A percentile compares a stretch with the other conserved stretches of the same genome.
Evolutionary conservation across 2,797 vertebrate species (phyloP).

Genomic region (Numenius phaeopus): DNA sequence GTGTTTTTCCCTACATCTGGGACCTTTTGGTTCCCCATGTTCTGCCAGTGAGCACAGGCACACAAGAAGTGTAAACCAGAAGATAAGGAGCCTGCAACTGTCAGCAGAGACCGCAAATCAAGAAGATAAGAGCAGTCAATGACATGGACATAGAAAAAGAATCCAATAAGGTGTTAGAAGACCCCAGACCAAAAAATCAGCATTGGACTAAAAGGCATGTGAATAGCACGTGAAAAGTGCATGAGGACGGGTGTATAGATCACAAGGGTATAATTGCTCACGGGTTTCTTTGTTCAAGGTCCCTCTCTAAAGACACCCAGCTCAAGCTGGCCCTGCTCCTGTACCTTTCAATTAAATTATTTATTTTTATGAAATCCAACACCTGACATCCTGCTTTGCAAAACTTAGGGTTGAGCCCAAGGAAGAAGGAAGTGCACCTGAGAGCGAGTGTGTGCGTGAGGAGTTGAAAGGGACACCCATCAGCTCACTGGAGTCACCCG

Average conservation of each 20-base stretch:
- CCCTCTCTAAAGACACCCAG: background rate
- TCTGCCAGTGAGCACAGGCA: background rate
- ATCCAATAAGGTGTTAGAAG: background rate
- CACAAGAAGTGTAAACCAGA: background rate
- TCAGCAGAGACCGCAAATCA: no score
- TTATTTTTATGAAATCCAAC: background rate
- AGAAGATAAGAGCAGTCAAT: no score
- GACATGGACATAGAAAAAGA: background rate
- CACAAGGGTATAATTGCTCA: background rate
- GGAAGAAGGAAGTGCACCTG: background rate
- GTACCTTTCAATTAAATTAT: background rate
- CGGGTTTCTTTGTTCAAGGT: background rate
- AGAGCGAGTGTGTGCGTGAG: background rate
- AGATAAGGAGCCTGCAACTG: background rate
- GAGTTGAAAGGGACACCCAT: background rate
- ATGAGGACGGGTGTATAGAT: background rate
- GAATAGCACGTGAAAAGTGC: background rate
- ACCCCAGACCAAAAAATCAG: background rate
- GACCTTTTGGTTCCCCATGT: background rate
- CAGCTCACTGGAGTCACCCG: background rate
- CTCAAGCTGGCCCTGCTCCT: background rate
- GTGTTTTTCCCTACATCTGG: background rate
- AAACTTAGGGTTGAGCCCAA: background rate
- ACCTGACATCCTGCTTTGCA: background rate
- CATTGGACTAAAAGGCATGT: background rate